These are phyloP conservation scores for Monodelphis domestica DNA, from an alignment of 2,797 vertebrate species.

Conservation along the genomic window DNA sequence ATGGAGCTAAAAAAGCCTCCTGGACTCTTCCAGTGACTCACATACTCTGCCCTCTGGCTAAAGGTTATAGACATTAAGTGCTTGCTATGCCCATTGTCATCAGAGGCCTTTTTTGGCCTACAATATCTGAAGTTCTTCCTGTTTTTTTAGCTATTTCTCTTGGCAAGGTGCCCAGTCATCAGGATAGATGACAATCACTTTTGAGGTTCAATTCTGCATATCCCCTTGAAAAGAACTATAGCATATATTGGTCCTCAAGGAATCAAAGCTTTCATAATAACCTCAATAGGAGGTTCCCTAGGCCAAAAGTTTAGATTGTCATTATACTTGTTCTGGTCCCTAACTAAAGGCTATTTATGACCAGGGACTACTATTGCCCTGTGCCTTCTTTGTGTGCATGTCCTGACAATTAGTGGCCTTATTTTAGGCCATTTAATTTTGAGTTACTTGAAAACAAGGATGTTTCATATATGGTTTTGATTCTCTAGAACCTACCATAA, in stretches of 20 bases:
- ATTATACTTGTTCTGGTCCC: background rate
- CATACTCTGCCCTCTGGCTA: background rate
- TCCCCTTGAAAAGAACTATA: background rate
- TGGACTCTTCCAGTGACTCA: background rate
- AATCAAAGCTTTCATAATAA: background rate
- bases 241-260: background rate
- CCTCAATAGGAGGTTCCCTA: background rate
- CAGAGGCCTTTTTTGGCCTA: background rate
- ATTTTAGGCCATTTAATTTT: background rate
- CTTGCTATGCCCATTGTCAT: background rate
- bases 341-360: background rate
- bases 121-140: background rate
- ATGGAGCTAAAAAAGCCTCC: background rate
- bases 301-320: background rate
- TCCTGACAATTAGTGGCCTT: background rate
- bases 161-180: background rate
- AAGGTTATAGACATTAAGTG: background rate
- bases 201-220: too few species aligned
- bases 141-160: background rate
- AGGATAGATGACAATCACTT: background rate
- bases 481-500: background rate
- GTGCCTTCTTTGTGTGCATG: background rate
- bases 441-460: background rate
- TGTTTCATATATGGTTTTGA: background rate
- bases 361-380: background rate